phyloP scores from a whole-genome alignment of 2,113 vertebrate species.

The Clinocottus analis region DNA sequence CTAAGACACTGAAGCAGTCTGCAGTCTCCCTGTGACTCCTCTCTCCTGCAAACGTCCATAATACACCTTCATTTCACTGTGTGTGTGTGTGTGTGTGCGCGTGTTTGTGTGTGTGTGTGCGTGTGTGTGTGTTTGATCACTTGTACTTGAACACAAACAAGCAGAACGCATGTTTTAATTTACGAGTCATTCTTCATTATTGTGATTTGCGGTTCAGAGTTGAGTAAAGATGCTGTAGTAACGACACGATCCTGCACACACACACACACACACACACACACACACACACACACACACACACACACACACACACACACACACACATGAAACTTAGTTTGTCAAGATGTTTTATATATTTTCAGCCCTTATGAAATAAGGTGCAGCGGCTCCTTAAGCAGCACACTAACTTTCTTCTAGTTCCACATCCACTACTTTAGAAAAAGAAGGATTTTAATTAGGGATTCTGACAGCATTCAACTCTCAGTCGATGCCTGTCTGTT shows the following conservation, averaged over 20 bases:
- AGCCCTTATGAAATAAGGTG: not conserved
- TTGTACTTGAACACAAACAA: not conserved
- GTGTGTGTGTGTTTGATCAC: not conserved
- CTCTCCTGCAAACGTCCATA: not conserved
- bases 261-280: no score
- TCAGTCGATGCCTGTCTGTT: slow-evolving; percentile 14
- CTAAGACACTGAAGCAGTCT: no score
- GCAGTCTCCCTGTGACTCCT: no score
- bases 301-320: no score
- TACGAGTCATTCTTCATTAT: no score
- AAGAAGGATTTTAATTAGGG: slow-evolving; percentile 67
- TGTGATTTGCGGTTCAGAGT: not conserved
- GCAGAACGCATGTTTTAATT: not conserved
- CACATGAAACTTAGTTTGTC: no score
- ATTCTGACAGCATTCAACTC: slow-evolving; percentile 30
- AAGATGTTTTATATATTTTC: not conserved
- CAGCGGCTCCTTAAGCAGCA: not conserved
- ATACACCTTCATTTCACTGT: not conserved
- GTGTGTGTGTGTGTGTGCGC: no score
- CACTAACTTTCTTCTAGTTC: not conserved
- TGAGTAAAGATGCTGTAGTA: not conserved
- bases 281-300: no score
- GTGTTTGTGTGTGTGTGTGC: no score
- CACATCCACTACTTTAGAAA: slow-evolving; percentile 30
- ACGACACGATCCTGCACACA: not conserved